phyloP scores from a whole-genome alignment of 2,113 vertebrate genomes.

The Gadus chalcogrammus region DNA sequence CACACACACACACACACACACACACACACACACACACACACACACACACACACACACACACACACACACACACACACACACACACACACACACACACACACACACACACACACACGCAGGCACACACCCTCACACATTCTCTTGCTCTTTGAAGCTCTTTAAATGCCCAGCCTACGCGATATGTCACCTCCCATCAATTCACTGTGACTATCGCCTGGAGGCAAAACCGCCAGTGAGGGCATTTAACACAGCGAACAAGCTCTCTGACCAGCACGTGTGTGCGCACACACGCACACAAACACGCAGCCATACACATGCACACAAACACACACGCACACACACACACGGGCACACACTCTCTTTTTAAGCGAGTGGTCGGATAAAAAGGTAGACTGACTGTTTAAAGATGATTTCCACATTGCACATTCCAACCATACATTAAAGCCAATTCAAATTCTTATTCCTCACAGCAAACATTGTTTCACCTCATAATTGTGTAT shows the following conservation, averaged over 20 bases:
- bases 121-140: neutral
- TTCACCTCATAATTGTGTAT: too few relatives aligned
- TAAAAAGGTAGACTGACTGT: too few relatives aligned
- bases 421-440: too few relatives aligned
- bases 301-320: too few relatives aligned
- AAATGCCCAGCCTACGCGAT: neutral
- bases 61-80: neutral
- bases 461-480: too few relatives aligned
- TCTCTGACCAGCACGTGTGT: neutral
- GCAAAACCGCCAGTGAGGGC: neutral
- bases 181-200: neutral
- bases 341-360: too few relatives aligned
- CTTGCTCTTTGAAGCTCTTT: too few relatives aligned
- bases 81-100: neutral
- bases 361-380: too few relatives aligned
- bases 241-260: neutral
- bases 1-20: neutral
- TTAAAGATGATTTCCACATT: too few relatives aligned
- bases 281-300: neutral
- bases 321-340: too few relatives aligned
- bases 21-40: neutral
- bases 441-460: too few relatives aligned
- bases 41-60: slow-evolving; percentile 7
- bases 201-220: neutral
- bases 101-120: slow-evolving; percentile 6